These are phyloP conservation scores for Cryptomyrus ogoouensis DNA, from an alignment of 2,113 vertebrate species.

Conservation along the genomic window DNA sequence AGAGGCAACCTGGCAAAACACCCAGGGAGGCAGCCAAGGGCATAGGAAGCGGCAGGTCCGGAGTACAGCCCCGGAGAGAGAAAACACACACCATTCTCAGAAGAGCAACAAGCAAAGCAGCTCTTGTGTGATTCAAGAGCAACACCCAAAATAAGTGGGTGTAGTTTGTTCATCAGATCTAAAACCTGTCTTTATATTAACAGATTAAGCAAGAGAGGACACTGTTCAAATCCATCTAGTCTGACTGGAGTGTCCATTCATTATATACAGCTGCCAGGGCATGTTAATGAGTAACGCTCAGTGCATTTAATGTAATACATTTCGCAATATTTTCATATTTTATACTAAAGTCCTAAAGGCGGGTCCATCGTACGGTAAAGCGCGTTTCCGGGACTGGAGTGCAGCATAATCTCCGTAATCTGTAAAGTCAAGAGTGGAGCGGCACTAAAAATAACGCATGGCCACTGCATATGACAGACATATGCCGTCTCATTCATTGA, in stretches of 20 bases:
- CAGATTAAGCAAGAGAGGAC: background rate
- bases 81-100: background rate
- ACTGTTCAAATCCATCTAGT: background rate
- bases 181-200: background rate
- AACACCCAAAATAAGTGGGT: background rate
- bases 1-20: background rate
- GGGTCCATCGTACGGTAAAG: background rate
- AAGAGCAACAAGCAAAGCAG: background rate
- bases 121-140: background rate
- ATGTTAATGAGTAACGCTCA: background rate
- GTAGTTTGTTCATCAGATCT: background rate
- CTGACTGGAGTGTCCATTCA: background rate
- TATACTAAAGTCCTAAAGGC: background rate
- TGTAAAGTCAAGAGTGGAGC: background rate
- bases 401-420: background rate
- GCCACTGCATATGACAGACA: background rate
- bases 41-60: background rate
- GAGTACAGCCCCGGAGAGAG: background rate
- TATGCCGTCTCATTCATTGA: background rate
- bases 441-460: background rate
- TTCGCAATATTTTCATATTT: background rate
- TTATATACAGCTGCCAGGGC: background rate
- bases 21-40: background rate
- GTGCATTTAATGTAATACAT: background rate
- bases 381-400: background rate